These are phyloP conservation scores for Crypturellus tataupa DNA, from an alignment of 2,797 vertebrate genomes.

Conservation along the genomic window DNA sequence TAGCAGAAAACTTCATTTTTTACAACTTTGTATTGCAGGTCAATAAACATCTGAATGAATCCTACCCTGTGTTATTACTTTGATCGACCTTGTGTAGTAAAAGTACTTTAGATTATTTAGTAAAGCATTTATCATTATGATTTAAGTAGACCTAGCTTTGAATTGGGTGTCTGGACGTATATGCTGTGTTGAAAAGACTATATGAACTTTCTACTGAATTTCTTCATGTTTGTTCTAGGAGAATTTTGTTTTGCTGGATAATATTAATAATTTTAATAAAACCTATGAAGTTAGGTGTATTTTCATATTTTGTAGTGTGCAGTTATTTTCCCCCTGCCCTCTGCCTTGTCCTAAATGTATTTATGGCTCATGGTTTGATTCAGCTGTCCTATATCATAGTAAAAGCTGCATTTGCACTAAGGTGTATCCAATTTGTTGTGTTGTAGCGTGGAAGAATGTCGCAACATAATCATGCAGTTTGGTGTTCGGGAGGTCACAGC, in stretches of 20 bases:
- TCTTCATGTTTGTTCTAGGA: not conserved
- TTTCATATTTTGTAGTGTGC: not conserved
- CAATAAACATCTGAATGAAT: not conserved
- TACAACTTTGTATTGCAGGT: not conserved
- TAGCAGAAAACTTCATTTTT: not conserved
- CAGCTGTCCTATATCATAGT: rapidly evolving
- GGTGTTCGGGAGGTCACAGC: conserved; percentile 97
- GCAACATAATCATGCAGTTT: conserved; percentile 97
- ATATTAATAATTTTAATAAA: not conserved
- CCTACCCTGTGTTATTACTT: not conserved
- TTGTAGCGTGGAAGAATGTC: conserved; percentile 96
- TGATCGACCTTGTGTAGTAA: not conserved
- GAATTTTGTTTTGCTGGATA: not conserved
- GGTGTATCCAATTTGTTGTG: not conserved
- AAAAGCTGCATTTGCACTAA: not conserved
- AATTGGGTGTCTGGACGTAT: not conserved
- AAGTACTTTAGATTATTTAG: not conserved
- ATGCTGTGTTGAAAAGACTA: not conserved
- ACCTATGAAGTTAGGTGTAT: not conserved
- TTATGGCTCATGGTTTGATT: not conserved
- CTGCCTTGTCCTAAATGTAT: not conserved
- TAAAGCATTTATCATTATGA: not conserved
- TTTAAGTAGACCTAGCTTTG: not conserved
- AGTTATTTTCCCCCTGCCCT: not conserved
- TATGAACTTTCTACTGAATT: not conserved